Conservation (phyloP, 2,113 vertebrate species). For the Megaptera novaeangliae region DNA sequence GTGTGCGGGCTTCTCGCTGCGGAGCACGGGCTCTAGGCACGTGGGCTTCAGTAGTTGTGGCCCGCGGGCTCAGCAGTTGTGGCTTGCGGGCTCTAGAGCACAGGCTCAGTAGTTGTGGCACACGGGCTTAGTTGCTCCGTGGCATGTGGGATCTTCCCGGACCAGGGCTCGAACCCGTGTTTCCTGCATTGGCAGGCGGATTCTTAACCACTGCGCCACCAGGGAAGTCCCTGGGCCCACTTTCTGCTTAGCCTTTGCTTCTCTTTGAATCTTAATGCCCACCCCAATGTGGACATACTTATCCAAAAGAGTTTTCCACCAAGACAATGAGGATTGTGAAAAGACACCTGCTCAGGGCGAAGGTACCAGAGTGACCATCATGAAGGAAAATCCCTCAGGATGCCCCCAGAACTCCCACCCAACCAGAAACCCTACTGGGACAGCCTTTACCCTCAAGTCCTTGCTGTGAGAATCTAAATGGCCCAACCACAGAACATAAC, state of each 20-base stretch:
- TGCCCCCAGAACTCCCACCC: neutral
- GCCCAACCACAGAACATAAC: neutral
- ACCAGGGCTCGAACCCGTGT: no score
- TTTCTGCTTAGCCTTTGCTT: neutral
- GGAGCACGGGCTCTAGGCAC: no score
- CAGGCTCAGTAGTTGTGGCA: no score
- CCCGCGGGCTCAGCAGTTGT: no score
- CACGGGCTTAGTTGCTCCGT: no score
- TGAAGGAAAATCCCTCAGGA: neutral
- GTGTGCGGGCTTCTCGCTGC: no score
- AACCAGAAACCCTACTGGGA: neutral
- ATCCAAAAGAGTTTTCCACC: neutral
- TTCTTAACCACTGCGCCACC: no score
- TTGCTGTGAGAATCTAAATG: neutral
- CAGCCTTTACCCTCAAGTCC: neutral
- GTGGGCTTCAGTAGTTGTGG: no score
- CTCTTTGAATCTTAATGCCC: neutral
- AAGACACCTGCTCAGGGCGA: neutral
- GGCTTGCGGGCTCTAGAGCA: no score
- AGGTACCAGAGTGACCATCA: neutral
- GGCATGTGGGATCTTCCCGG: no score
- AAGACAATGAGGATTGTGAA: neutral
- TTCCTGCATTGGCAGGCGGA: no score
- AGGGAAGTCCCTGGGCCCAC: neutral
- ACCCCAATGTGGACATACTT: neutral